A percentile compares a stretch with the other conserved stretches of the same genome.
Evolutionary conservation across 37 sponge, comb jelly and placozoan genomes (phyloP).

Genomic region (Geodia barretti): DNA sequence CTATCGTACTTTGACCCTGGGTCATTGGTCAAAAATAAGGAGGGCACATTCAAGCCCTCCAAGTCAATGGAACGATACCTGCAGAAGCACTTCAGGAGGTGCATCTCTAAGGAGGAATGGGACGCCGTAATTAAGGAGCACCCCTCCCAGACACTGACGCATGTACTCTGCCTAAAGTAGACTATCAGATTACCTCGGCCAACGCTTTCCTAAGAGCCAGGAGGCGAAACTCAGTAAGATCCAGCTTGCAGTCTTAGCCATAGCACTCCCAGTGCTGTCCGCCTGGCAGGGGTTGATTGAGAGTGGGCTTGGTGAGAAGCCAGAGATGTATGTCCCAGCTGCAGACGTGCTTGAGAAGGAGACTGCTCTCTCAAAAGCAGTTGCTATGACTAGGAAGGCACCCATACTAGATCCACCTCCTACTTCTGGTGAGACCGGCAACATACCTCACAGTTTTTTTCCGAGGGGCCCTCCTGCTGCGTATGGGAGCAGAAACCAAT

Average conservation of each 20-base stretch:
- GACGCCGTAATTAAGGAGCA: slow-evolving; percentile 21
- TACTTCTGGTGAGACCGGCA: background rate
- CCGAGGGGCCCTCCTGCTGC: slow-evolving; percentile 34
- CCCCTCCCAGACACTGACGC: background rate
- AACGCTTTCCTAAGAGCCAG: slow-evolving; percentile 5
- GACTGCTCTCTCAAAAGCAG: slow-evolving; percentile 23
- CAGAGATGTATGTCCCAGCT: slow-evolving; percentile 8
- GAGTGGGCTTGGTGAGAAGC: too few relatives aligned
- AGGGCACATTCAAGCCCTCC: slow-evolving; percentile 1
- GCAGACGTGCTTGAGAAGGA: slow-evolving; percentile 20
- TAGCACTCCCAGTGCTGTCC: slow-evolving; percentile 8
- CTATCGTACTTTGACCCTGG: slow-evolving; percentile 10
- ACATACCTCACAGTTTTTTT: slow-evolving; percentile 13
- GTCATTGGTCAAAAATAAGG: background rate
- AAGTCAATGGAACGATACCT: slow-evolving; percentile 2
- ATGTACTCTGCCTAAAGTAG: slow-evolving; percentile 4
- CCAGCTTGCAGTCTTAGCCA: slow-evolving; percentile 12
- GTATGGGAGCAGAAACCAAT: slow-evolving; percentile 35
- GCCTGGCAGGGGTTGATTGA: slow-evolving; percentile 29
- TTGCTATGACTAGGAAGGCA: slow-evolving; percentile 15
- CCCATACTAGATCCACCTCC: background rate
- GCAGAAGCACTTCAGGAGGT: slow-evolving; percentile 26
- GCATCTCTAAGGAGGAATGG: slow-evolving; percentile 34
- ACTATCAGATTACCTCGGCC: slow-evolving; percentile 25
- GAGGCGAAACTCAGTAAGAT: slow-evolving; percentile 13